Conservation (phyloP, 2,888 invertebrate species). For the Micropterix aruncella region DNA sequence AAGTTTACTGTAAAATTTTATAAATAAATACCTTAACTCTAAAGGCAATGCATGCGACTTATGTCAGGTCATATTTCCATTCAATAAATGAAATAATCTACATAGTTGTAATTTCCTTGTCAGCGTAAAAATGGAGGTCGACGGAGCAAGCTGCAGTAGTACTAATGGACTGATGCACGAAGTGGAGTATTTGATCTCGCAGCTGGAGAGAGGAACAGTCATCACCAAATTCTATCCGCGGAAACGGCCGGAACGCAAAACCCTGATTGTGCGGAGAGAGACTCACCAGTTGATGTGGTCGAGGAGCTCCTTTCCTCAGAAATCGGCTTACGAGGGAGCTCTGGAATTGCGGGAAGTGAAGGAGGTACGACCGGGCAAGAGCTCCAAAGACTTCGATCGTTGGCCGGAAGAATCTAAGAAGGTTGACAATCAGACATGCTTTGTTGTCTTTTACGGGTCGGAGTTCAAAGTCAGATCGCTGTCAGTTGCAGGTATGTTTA, state of each 20-base stretch:
- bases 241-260: conserved; percentile 73
- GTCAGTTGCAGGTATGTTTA: conserved; percentile 66
- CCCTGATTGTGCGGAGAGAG: conserved; percentile 72
- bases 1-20: too few species aligned
- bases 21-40: too few species aligned
- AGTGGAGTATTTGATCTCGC: conserved; percentile 75
- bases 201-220: conserved; percentile 73
- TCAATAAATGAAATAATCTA: too few species aligned
- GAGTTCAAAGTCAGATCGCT: conserved; percentile 81
- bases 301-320: conserved; percentile 30
- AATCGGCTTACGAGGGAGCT: conserved; percentile 45
- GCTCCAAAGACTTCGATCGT: conserved; percentile 81
- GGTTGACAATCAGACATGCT: conserved; percentile 67
- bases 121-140: too few species aligned
- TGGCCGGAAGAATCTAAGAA: conserved; percentile 83
- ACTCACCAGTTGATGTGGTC: conserved; percentile 76
- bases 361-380: conserved; percentile 77
- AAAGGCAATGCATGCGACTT: too few species aligned
- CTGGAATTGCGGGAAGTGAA: conserved; percentile 74
- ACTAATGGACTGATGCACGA: conserved; percentile 48
- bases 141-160: background rate
- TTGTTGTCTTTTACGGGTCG: conserved; percentile 78
- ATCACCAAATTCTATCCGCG: conserved; percentile 76
- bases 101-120: too few species aligned
- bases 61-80: too few species aligned